Conservation (phyloP, 2,888 invertebrate genomes). For the Dasypolia templi region DNA sequence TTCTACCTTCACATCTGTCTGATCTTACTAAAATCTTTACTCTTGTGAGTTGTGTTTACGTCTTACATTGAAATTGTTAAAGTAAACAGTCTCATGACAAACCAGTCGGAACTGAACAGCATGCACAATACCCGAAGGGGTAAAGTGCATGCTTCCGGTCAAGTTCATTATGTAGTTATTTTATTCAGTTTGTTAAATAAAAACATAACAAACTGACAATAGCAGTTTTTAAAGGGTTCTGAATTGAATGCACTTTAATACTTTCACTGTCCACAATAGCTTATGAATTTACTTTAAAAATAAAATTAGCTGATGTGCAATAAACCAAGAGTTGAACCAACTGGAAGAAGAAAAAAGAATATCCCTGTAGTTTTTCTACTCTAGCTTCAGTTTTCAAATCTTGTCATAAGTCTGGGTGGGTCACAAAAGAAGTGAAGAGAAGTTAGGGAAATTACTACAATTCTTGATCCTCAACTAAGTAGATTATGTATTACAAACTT, state of each 20-base stretch:
- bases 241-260: neutral
- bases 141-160: neutral
- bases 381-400: neutral
- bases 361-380: neutral
- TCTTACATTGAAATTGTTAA: neutral
- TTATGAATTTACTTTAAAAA: neutral
- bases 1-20: neutral
- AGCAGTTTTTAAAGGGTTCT: neutral
- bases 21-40: too few species aligned
- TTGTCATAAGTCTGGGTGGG: neutral
- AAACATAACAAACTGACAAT: neutral
- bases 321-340: neutral
- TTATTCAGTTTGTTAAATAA: neutral
- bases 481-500: neutral
- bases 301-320: neutral
- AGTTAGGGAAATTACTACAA: neutral
- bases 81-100: neutral
- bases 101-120: neutral
- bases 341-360: neutral
- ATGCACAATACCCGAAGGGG: neutral
- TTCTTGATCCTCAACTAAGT: neutral
- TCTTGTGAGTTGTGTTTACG: neutral
- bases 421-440: neutral
- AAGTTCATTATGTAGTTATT: neutral
- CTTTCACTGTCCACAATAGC: neutral